Conservation (phyloP, 30 jellyfish, hydroid and myxozoan species). For the Aurelia sp. region DNA sequence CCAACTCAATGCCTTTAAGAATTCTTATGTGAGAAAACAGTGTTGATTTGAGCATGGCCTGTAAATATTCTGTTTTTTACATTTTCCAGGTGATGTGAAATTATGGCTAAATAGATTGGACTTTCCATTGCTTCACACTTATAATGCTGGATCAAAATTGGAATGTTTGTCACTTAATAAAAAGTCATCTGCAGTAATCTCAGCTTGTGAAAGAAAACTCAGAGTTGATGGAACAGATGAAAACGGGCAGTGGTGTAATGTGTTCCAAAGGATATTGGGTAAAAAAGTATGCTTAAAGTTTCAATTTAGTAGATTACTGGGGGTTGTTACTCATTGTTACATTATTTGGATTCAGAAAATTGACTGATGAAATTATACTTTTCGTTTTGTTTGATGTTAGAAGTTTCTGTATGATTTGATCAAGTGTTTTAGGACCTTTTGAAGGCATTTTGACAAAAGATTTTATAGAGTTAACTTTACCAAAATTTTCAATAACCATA, state of each 20-base stretch:
- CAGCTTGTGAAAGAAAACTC: conserved; percentile 26
- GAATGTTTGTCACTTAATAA: neutral
- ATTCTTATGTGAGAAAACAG: too few relatives aligned
- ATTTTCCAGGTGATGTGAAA: conserved; percentile 24
- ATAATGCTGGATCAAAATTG: neutral
- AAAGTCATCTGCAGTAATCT: conserved; percentile 21
- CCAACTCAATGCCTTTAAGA: too few relatives aligned
- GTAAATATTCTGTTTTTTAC: too few relatives aligned
- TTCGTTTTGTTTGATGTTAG: too few relatives aligned
- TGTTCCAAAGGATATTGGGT: neutral
- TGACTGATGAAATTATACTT: too few relatives aligned
- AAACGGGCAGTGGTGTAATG: conserved; percentile 47
- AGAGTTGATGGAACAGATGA: conserved; percentile 37
- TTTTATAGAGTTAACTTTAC: too few relatives aligned
- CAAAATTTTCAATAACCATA: too few relatives aligned
- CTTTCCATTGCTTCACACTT: conserved; percentile 30
- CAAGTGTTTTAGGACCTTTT: too few relatives aligned
- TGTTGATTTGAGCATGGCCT: too few relatives aligned
- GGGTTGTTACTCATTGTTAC: neutral
- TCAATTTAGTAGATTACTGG: neutral
- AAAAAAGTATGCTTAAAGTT: conserved; percentile 12
- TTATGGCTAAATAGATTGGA: conserved; percentile 54
- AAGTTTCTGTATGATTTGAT: too few relatives aligned
- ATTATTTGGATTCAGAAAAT: too few relatives aligned
- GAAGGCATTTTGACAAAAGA: too few relatives aligned